These are phyloP conservation scores for Xerus rutilus DNA, from an alignment of 2,797 vertebrate species.

Conservation along the genomic window DNA sequence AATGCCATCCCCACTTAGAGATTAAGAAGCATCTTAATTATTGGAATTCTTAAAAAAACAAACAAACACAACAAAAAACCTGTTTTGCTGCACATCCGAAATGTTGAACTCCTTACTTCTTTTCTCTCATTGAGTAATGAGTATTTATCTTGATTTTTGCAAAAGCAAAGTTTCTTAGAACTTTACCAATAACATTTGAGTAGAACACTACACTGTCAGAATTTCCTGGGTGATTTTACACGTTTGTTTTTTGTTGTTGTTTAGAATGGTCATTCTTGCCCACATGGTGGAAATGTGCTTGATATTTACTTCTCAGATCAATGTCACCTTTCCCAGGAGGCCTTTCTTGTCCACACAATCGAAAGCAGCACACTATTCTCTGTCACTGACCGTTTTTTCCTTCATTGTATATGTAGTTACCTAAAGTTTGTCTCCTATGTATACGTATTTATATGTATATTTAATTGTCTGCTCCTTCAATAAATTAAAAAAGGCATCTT, in stretches of 20 bases:
- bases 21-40: conserved; percentile 44
- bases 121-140: background rate
- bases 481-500: background rate
- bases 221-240: background rate
- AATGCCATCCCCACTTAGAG: background rate
- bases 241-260: background rate
- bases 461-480: background rate
- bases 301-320: background rate
- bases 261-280: background rate
- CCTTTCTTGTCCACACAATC: background rate
- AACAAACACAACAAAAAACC: too few relatives aligned
- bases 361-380: background rate
- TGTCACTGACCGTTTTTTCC: background rate
- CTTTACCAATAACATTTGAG: background rate
- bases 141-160: conserved; percentile 24
- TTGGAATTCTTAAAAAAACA: background rate
- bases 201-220: background rate
- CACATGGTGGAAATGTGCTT: background rate
- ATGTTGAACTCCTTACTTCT: background rate
- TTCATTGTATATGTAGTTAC: background rate
- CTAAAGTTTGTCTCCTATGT: background rate
- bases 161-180: background rate
- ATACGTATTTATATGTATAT: background rate
- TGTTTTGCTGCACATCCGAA: background rate
- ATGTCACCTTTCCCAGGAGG: background rate